Percentiles rank a stretch among this genome's conserved stretches.
phyloP scores from a whole-genome alignment of 2,888 invertebrate genomes.

The Galeruca laticollis region DNA sequence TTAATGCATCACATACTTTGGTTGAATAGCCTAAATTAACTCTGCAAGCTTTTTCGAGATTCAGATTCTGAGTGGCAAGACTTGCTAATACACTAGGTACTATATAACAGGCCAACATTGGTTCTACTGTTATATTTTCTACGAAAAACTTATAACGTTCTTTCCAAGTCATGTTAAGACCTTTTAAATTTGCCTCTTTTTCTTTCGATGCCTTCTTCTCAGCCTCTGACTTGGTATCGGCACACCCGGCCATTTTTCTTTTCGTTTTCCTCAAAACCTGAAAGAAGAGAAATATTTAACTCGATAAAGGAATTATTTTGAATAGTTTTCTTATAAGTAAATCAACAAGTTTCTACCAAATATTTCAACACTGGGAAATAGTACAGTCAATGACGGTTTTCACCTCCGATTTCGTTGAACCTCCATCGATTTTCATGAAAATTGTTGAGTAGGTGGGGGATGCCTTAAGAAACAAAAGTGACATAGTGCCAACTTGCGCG shows the following conservation, averaged over 20 bases:
- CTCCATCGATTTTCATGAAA: no score
- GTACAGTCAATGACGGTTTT: no score
- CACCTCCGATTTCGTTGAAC: no score
- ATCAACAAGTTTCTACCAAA: no score
- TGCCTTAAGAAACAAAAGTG: no score
- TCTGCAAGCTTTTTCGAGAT: slow-evolving; percentile 87
- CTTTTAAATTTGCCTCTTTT: slow-evolving; percentile 37
- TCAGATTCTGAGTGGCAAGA: slow-evolving; percentile 86
- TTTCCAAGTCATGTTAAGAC: slow-evolving; percentile 62
- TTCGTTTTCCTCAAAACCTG: slow-evolving; percentile 50
- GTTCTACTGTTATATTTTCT: slow-evolving; percentile 80
- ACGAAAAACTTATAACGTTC: slow-evolving; percentile 72
- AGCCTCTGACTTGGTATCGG: slow-evolving; percentile 32
- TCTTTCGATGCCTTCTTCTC: slow-evolving; percentile 43
- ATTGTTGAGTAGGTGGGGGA: no score
- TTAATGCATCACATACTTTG: slow-evolving; percentile 82
- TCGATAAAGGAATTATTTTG: neutral
- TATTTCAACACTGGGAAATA: no score
- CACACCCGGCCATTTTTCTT: slow-evolving; percentile 52
- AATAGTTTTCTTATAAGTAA: no score
- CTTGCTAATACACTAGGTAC: slow-evolving; percentile 75
- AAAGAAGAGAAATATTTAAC: slow-evolving; percentile 26
- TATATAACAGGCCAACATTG: slow-evolving; percentile 81
- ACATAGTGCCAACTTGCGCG: no score
- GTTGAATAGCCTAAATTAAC: slow-evolving; percentile 82